Evolutionary conservation across 2,888 invertebrate genomes (phyloP).

Genomic region (Pristionchus arcanus): DNA sequence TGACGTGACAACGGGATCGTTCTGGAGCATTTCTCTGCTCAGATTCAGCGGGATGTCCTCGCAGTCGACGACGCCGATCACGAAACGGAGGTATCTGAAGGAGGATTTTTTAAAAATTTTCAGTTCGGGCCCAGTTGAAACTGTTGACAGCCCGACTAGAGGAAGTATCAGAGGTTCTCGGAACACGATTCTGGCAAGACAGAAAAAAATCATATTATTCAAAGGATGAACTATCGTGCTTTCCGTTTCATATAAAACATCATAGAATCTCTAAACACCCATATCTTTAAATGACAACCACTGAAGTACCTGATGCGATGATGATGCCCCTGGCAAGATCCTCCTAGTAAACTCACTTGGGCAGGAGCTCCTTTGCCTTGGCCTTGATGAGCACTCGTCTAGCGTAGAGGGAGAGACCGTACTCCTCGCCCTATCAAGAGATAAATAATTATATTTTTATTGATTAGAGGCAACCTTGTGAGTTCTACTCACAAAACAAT

Average conservation of each 20-base stretch:
- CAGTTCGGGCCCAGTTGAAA: not conserved
- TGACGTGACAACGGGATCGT: constrained; percentile 89
- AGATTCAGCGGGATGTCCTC: constrained; percentile 98
- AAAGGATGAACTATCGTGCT: too few species aligned
- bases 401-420: constrained; percentile 91
- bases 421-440: constrained; percentile 82
- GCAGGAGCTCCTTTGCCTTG: constrained; percentile 75
- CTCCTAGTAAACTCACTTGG: constrained; percentile 57
- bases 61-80: constrained; percentile 97
- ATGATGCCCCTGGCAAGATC: not conserved
- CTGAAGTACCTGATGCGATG: not conserved
- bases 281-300: too few species aligned
- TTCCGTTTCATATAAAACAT: too few species aligned
- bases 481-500: too few species aligned
- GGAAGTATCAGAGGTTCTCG: too few species aligned
- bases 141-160: not conserved
- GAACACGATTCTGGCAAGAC: too few species aligned
- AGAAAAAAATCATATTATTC: too few species aligned
- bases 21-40: constrained; percentile 95
- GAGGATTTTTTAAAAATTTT: too few species aligned
- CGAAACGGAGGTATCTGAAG: constrained; percentile 90
- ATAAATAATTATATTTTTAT: too few species aligned
- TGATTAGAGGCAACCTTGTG: too few species aligned
- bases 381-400: constrained; percentile 89
- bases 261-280: too few species aligned